Evolutionary conservation across 2,888 invertebrate species (phyloP).

Genomic region (Taenaris catops): DNA sequence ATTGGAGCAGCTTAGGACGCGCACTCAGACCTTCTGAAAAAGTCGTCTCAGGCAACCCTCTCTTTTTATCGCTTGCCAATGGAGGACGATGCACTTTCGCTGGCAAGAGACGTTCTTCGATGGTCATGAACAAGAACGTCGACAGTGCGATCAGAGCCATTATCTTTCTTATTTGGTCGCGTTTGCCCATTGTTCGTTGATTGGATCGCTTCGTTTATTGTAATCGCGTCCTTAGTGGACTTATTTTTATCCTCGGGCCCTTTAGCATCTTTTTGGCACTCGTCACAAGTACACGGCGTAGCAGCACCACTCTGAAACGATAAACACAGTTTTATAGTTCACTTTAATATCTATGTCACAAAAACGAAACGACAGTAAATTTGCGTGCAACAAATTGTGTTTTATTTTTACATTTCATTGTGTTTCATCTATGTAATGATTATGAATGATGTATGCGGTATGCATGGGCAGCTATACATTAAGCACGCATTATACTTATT

Average conservation of each 20-base stretch:
- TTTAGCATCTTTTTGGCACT: slow-evolving; percentile 49
- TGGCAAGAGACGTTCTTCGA: too few relatives aligned
- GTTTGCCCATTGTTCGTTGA: slow-evolving; percentile 37
- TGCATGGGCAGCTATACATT: slow-evolving; percentile 10
- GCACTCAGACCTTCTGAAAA: too few relatives aligned
- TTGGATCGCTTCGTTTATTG: slow-evolving; percentile 31
- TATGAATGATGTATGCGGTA: slow-evolving; percentile 4
- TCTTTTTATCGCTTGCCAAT: too few relatives aligned
- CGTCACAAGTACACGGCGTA: slow-evolving; percentile 68
- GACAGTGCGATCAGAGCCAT: slow-evolving; percentile 54
- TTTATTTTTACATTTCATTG: not conserved
- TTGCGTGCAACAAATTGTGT: slow-evolving; percentile 11
- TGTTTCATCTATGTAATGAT: not conserved
- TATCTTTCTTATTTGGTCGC: slow-evolving; percentile 46
- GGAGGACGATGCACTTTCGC: too few relatives aligned
- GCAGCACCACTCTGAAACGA: slow-evolving; percentile 65
- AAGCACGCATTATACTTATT: not conserved
- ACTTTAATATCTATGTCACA: not conserved
- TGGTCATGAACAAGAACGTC: slow-evolving; percentile 69
- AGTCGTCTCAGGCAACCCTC: too few relatives aligned
- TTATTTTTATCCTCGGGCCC: slow-evolving; percentile 27
- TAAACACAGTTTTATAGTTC: slow-evolving; percentile 16
- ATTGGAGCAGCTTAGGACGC: too few relatives aligned
- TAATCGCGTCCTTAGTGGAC: slow-evolving; percentile 34
- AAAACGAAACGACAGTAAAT: slow-evolving; percentile 5